Evolutionary conservation across 2,113 vertebrate genomes (phyloP).

Genomic region (Parotia lawesii): DNA sequence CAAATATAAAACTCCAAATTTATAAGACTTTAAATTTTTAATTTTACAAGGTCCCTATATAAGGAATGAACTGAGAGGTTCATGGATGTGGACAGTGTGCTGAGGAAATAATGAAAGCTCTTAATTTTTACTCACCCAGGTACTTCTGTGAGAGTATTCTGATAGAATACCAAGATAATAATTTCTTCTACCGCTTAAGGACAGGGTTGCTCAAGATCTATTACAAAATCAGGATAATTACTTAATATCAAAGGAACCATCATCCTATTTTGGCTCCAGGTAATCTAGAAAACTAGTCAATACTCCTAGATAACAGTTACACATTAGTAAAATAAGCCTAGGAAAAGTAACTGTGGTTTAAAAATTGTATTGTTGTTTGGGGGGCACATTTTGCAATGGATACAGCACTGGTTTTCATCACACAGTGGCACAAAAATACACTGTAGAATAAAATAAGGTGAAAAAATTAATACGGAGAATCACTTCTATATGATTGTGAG

Average conservation of each 20-base stretch:
- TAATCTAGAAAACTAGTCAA: neutral
- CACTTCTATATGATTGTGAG: neutral
- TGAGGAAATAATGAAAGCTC: neutral
- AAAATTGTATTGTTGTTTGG: neutral
- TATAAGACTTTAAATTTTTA: neutral
- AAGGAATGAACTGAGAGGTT: neutral
- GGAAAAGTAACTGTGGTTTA: neutral
- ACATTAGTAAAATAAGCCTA: neutral
- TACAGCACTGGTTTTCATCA: neutral
- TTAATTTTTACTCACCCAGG: neutral
- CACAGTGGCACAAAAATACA: neutral
- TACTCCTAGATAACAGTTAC: neutral
- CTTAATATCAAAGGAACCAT: neutral
- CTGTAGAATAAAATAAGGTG: neutral
- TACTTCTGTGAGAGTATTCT: neutral
- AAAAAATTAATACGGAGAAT: neutral
- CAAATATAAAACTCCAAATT: neutral
- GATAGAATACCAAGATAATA: neutral
- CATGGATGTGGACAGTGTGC: neutral
- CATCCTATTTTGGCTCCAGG: neutral
- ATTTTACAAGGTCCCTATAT: neutral
- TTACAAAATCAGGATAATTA: slow-evolving; percentile 22
- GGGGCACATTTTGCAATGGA: neutral
- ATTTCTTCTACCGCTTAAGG: neutral
- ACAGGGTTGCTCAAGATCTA: slow-evolving; percentile 9